Evolutionary conservation across 37 sponge, comb jelly and placozoan species (phyloP).

Genomic region (Tethya wilhelma): DNA sequence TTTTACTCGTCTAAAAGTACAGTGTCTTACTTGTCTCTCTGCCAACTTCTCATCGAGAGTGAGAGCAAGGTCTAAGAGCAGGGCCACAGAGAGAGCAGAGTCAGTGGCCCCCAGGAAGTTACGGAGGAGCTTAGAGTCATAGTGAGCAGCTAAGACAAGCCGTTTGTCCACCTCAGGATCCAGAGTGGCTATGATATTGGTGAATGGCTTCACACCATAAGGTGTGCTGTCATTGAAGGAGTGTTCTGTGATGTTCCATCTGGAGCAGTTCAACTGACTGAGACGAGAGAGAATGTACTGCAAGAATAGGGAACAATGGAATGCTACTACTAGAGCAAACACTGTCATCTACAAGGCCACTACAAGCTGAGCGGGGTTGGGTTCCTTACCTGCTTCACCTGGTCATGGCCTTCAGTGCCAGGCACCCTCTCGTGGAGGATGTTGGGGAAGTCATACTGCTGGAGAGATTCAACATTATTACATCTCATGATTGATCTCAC

Average conservation of each 20-base stretch:
- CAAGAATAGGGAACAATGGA: not conserved
- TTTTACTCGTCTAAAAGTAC: too few species aligned
- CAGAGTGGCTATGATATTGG: slow-evolving; percentile 93
- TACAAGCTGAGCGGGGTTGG: not conserved
- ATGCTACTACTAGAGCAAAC: not conserved
- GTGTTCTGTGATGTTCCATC: slow-evolving; percentile 86
- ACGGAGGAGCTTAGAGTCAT: slow-evolving; percentile 83
- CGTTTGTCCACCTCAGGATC: slow-evolving; percentile 78
- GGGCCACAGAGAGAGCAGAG: slow-evolving; percentile 97
- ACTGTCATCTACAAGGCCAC: not conserved
- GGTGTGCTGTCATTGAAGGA: slow-evolving; percentile 77
- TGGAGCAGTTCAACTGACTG: slow-evolving; percentile 63
- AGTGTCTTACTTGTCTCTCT: slow-evolving; percentile 37
- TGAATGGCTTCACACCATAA: slow-evolving; percentile 74
- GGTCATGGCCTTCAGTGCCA: slow-evolving; percentile 70
- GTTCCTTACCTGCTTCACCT: slow-evolving; percentile 75
- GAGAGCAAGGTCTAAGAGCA: slow-evolving; percentile 84
- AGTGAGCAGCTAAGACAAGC: slow-evolving; percentile 87
- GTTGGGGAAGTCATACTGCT: slow-evolving; percentile 70
- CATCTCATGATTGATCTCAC: slow-evolving; percentile 48
- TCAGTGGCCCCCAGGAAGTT: slow-evolving; percentile 95
- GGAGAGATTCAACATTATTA: slow-evolving; percentile 51
- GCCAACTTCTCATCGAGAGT: slow-evolving; percentile 74
- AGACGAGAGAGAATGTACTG: slow-evolving; percentile 84
- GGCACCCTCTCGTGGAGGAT: slow-evolving; percentile 82